Evolutionary conservation across 2,797 vertebrate genomes (phyloP).

Genomic region (Loriculus beryllinus): DNA sequence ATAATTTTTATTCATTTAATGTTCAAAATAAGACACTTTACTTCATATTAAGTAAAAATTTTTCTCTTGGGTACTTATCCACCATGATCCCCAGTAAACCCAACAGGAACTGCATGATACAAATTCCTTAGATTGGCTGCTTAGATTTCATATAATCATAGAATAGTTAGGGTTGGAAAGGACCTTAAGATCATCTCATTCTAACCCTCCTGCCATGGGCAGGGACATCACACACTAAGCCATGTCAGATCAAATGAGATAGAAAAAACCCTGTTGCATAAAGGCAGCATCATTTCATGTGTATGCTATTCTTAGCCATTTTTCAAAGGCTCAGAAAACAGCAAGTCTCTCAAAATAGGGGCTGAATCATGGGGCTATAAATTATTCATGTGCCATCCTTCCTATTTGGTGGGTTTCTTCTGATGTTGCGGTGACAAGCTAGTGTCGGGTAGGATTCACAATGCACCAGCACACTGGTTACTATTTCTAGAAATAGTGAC

Average conservation of each 20-base stretch:
- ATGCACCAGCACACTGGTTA: not conserved
- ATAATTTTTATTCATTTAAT: not conserved
- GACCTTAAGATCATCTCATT: not conserved
- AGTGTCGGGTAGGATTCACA: conserved; percentile 1
- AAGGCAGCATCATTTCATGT: not conserved
- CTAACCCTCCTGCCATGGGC: not conserved
- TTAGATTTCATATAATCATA: not conserved
- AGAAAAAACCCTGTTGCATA: not conserved
- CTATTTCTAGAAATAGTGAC: conserved; percentile 4
- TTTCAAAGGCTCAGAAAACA: conserved; percentile 17
- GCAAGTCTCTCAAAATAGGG: conserved; percentile 26
- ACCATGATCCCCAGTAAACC: not conserved
- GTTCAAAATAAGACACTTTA: not conserved
- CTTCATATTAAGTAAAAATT: not conserved
- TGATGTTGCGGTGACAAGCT: not conserved
- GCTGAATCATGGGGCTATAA: conserved; percentile 1
- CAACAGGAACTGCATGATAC: not conserved
- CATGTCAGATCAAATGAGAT: not conserved
- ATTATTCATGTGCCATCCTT: conserved; percentile 23
- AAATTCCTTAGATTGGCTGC: not conserved
- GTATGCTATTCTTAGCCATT: conserved; percentile 5
- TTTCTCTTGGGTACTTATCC: not conserved
- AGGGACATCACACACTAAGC: not conserved
- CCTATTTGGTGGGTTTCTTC: not conserved
- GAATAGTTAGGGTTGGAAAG: not conserved